Base-by-base conservation (phyloP, 2,888 invertebrate genomes). In the Ethmia dodecea region DNA sequence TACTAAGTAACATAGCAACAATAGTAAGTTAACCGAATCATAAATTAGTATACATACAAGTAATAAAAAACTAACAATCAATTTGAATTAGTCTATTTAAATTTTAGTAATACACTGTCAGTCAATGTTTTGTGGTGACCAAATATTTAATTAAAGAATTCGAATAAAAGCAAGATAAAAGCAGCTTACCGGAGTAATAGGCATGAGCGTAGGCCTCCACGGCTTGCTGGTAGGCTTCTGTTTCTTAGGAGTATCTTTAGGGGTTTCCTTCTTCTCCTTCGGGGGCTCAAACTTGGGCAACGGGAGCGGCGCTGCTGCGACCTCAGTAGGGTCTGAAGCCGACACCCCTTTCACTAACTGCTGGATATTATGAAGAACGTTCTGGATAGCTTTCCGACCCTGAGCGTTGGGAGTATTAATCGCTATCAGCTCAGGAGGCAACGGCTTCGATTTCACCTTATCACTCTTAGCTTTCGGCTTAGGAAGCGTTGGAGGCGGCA, bases 131-230 rank as follows among this genome's bases (percentile, higher is more conserved):
- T n/a, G n/a, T n/a, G n/a, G n/a, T n/a, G n/a, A n/a, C n/a, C n/a
- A n/a, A n/a, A n/a, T n/a, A n/a, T n/a, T n/a, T n/a, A n/a, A n/a
- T n/a, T n/a, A n/a, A n/a, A n/a, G n/a, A n/a, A n/a, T n/a, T n/a
- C n/a, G n/a, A n/a, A n/a, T n/a, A n/a, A n/a, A n/a, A n/a, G n/a
- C n/a, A n/a, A n/a, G n/a, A n/a, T 3, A 22, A 22, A 22, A 28
- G 26, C 11, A 31, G 63, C 83, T 66, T 59, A 86, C 86, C 44
- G 58, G 74, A 35, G 88, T 88, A 15, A 92, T 90, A 2, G 92
- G 91, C 79, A 93, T 90, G 14, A 93, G 74, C 3, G 91, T 92
- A 0, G 92, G 92, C 37, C 92, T 79, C 92, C 92, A 93, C 38
- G 90, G 90, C 54, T 92, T 92, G 33, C 88, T 89, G 30, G 89